These are phyloP conservation scores for Adela reaumurella DNA, from an alignment of 2,888 invertebrate species.

Conservation along the genomic window DNA sequence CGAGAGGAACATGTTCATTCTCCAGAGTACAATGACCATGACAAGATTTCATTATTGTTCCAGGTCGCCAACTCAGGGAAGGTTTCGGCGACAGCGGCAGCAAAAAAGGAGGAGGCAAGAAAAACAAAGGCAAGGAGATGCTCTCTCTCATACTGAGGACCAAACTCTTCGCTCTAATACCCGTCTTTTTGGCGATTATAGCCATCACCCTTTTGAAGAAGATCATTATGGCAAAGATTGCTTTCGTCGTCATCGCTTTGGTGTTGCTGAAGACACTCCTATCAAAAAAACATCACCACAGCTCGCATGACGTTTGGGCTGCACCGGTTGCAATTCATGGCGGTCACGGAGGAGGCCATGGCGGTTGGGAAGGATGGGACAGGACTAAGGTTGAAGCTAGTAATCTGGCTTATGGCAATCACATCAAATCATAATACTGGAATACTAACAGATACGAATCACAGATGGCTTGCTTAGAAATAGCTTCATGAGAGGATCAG, in stretches of 20 bases:
- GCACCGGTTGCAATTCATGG: slow-evolving; percentile 18
- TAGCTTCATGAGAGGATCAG: too few species aligned
- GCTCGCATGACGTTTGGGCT: slow-evolving; percentile 23
- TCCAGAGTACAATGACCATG: too few species aligned
- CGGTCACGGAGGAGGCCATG: slow-evolving; percentile 22
- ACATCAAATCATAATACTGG: too few species aligned
- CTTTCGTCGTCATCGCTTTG: slow-evolving; percentile 52
- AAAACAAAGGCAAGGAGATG: slow-evolving; percentile 51
- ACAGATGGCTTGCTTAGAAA: too few species aligned
- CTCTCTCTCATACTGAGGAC: slow-evolving; percentile 61
- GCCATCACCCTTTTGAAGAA: slow-evolving; percentile 70
- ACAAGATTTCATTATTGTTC: too few species aligned
- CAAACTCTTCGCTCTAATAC: slow-evolving; percentile 64
- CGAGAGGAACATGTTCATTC: too few species aligned
- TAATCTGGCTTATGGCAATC: slow-evolving; percentile 39
- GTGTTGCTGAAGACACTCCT: slow-evolving; percentile 34
- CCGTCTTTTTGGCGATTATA: slow-evolving; percentile 63
- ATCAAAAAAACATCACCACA: slow-evolving; percentile 35
- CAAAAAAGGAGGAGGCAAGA: slow-evolving; percentile 56
- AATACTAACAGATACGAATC: too few species aligned
- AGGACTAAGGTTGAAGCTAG: slow-evolving; percentile 21
- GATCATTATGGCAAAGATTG: slow-evolving; percentile 71
- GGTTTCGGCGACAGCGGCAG: too few species aligned
- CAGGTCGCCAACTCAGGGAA: too few species aligned
- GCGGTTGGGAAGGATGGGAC: background rate